A percentile compares a stretch with the other conserved stretches of the same genome.
These are phyloP conservation scores for Campylomormyrus tamandua DNA, from an alignment of 2,113 vertebrate genomes.

Conservation along the genomic window DNA sequence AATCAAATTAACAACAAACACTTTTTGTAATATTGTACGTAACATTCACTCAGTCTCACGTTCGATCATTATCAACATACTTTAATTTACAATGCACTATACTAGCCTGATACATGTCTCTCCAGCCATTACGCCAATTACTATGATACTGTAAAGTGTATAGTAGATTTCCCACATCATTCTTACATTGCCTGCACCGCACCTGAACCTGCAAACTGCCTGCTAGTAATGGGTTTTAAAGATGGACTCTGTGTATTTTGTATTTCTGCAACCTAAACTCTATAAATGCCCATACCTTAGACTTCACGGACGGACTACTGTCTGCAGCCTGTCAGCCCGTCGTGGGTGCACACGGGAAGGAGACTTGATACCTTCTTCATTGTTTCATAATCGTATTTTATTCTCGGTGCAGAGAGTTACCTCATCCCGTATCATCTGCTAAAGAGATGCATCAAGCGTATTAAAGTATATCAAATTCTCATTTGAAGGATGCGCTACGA, in stretches of 20 bases:
- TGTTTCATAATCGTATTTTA: constrained; percentile 6
- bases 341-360: not conserved
- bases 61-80: not conserved
- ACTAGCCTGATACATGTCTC: not conserved
- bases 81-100: not conserved
- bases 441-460: not conserved
- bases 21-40: not conserved
- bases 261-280: not conserved
- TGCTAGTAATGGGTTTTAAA: not conserved
- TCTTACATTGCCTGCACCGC: too few species aligned
- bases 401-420: not conserved
- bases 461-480: constrained; percentile 9
- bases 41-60: not conserved
- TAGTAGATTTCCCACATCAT: not conserved
- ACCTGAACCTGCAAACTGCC: not conserved
- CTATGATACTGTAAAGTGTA: not conserved
- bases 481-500: not conserved
- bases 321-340: not conserved
- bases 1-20: not conserved
- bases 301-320: not conserved
- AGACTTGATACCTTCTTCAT: not conserved
- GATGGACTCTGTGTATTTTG: not conserved
- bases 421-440: not conserved
- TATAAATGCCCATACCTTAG: not conserved
- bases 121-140: not conserved